These are phyloP conservation scores for Chrosomus eos DNA, from an alignment of 2,797 vertebrate genomes.

Conservation along the genomic window DNA sequence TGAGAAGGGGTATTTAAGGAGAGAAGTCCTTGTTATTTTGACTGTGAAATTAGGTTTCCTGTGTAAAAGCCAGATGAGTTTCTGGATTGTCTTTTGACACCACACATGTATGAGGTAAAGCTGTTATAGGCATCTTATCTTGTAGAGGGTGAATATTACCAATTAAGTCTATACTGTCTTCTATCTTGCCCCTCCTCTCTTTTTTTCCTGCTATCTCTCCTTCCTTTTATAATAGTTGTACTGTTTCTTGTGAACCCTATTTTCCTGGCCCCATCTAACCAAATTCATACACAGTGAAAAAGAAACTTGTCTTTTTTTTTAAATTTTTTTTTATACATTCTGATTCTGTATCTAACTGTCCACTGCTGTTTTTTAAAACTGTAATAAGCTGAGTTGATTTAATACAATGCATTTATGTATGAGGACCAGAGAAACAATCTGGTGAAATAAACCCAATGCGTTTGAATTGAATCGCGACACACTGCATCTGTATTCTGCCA, in stretches of 20 bases:
- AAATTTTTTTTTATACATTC: conserved; percentile 40
- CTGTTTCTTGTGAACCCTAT: conserved; percentile 27
- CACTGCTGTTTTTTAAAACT: conserved; percentile 73
- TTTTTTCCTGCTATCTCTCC: conserved; percentile 13
- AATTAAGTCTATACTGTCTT: conserved; percentile 16
- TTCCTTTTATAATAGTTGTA: conserved; percentile 23
- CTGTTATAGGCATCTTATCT: neutral
- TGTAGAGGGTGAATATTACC: conserved; percentile 26
- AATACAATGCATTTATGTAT: conserved; percentile 44
- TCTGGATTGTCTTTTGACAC: neutral
- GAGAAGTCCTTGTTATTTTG: conserved; percentile 3
- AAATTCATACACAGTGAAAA: conserved; percentile 46
- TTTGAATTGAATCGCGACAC: conserved; percentile 33
- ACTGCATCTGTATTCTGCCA: conserved; percentile 41
- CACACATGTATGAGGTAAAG: conserved; percentile 21
- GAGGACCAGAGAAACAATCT: conserved; percentile 47
- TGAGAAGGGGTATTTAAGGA: conserved; percentile 5
- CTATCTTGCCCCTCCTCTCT: conserved; percentile 5
- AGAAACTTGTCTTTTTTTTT: neutral
- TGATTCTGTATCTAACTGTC: conserved; percentile 71
- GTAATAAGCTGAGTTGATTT: conserved; percentile 69
- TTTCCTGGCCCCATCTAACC: conserved; percentile 35
- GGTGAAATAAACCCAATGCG: conserved; percentile 48
- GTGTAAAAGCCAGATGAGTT: conserved; percentile 8
- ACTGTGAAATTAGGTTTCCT: neutral